Percentiles rank a stretch among this genome's conserved stretches.
These are phyloP conservation scores for Musca vetustissima DNA, from an alignment of 1,140 invertebrate genomes.

Conservation along the genomic window DNA sequence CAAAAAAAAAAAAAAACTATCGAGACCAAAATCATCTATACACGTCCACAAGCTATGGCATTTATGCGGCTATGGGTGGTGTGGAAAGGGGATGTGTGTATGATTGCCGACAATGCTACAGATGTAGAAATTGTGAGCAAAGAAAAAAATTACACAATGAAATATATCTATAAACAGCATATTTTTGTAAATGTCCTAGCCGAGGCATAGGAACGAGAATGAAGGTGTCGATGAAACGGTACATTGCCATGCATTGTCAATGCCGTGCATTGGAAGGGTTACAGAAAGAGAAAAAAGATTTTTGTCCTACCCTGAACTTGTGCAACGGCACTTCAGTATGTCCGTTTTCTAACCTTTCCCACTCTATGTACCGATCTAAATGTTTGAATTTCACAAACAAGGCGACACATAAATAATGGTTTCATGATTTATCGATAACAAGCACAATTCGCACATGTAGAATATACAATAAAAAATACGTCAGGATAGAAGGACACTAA, in stretches of 20 bases:
- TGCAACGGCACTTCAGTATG: not conserved
- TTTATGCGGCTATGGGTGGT: no score
- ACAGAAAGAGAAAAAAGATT: not conserved
- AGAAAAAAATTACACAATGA: not conserved
- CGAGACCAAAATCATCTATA: no score
- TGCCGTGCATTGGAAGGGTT: no score
- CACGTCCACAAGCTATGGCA: no score
- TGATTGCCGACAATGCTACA: not conserved
- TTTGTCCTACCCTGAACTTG: no score
- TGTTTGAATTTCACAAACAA: slow-evolving; percentile 12
- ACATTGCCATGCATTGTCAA: no score
- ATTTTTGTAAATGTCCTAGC: not conserved
- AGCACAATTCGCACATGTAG: slow-evolving; percentile 53
- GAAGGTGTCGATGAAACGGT: no score
- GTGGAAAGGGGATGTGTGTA: not conserved
- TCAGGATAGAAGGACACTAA: no score
- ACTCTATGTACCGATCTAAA: not conserved
- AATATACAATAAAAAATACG: no score
- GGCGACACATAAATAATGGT: slow-evolving; percentile 54
- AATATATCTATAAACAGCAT: slow-evolving; percentile 20
- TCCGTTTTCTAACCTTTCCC: not conserved
- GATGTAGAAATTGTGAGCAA: not conserved
- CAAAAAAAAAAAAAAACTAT: no score
- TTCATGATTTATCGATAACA: slow-evolving; percentile 56
- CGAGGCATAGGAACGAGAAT: not conserved